Evolutionary conservation across 2,113 vertebrate genomes (phyloP).

Genomic region (Sialia sialis): DNA sequence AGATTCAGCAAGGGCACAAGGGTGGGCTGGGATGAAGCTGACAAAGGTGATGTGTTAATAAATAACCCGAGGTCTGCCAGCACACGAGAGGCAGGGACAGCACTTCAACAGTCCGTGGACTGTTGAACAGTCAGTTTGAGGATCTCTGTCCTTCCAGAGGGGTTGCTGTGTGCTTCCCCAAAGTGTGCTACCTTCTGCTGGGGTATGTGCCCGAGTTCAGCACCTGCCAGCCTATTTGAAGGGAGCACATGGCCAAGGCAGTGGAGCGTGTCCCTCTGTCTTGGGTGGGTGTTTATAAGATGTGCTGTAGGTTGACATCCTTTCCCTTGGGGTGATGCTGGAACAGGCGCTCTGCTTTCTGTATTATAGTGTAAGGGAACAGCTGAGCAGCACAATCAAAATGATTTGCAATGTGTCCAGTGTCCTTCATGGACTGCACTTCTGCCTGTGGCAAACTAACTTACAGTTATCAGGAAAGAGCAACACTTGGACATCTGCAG

Average conservation of each 20-base stretch:
- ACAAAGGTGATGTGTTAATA: not conserved
- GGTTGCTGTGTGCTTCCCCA: not conserved
- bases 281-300: not conserved
- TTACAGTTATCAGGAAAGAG: not conserved
- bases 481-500: not conserved
- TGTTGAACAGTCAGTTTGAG: not conserved
- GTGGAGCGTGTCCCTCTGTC: not conserved
- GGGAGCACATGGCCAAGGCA: not conserved
- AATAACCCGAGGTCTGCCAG: not conserved
- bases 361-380: not conserved
- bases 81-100: not conserved
- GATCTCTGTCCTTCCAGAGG: not conserved
- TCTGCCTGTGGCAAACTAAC: not conserved
- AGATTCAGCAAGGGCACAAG: not conserved
- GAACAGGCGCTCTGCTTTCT: not conserved
- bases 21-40: not conserved
- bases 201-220: not conserved
- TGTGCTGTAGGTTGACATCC: not conserved
- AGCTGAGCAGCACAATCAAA: not conserved
- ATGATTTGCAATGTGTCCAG: not conserved
- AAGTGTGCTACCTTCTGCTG: not conserved
- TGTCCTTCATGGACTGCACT: not conserved
- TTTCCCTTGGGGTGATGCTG: not conserved
- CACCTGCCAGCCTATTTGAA: not conserved
- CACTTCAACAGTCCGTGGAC: fast-evolving